Conservation (phyloP, 1,140 invertebrate genomes). For the Macrobrachium rosenbergii region DNA sequence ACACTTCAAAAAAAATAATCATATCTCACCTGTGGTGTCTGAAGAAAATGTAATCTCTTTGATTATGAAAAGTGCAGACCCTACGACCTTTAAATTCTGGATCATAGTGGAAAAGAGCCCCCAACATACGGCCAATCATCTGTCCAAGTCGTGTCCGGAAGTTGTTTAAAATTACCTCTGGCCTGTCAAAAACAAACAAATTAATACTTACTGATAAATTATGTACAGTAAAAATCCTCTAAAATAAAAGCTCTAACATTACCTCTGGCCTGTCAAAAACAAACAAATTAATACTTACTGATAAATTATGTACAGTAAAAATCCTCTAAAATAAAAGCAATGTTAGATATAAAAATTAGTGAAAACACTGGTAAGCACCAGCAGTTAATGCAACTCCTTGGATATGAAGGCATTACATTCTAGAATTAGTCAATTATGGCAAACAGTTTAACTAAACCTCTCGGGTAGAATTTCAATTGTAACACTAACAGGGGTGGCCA, state of each 20-base stretch:
- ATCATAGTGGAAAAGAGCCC: slow-evolving; percentile 96
- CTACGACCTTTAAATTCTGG: slow-evolving; percentile 94
- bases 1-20: not conserved
- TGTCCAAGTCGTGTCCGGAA: slow-evolving; percentile 94
- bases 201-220: not conserved
- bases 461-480: too few relatives aligned
- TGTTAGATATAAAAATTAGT: not conserved
- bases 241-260: slow-evolving; percentile 79
- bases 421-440: too few relatives aligned
- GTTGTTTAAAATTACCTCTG: slow-evolving; percentile 97
- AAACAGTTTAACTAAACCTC: too few relatives aligned
- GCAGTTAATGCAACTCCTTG: too few relatives aligned
- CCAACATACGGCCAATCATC: slow-evolving; percentile 91
- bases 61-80: slow-evolving; percentile 98
- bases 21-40: slow-evolving; percentile 89
- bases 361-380: not conserved
- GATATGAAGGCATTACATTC: too few relatives aligned
- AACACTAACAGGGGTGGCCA: too few relatives aligned
- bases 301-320: not conserved
- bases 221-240: not conserved
- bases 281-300: slow-evolving; percentile 70
- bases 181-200: slow-evolving; percentile 82
- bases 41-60: slow-evolving; percentile 99
- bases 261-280: slow-evolving; percentile 92
- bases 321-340: not conserved